Evolutionary conservation across 2,888 invertebrate species (phyloP), one percentile per base, ranked within the genome.

Genomic region (Xestobium rufovillosum): DNA sequence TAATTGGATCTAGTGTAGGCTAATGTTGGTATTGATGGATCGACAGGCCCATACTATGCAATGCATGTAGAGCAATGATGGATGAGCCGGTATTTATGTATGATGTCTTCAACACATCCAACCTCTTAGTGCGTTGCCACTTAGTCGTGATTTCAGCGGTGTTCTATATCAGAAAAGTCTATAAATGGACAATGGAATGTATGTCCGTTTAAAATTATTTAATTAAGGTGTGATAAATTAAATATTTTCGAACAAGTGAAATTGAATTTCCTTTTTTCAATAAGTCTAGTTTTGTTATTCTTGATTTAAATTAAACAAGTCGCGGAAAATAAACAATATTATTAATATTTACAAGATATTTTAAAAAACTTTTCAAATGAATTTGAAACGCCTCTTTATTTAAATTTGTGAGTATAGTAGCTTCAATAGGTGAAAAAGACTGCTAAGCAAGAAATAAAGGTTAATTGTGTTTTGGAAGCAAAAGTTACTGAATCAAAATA

Each of bases 11-110:
- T 44, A 39, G 43, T 59, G 58, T 59, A 55, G 52, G 51, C 51
- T 57, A 56, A 59, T 59, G 56, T 56, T 46, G 37, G 47, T 57
- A 56, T 57, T 60, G 60, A 60, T 60, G 56, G 60, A 60, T 60
- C 56, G 58, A 53, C 53, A 47, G 41, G 48, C 42, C 36, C 42
- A 38, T 39, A 45, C 43, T 42, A 45, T 51, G 51, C 49, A 48
- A 45, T 49, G 48, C 34, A 30, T 39, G 33, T 39, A 33, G 39
- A 39, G 40, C 42, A 36, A 49, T 51, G 51, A 51, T 51, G 45
- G 51, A 51, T 51, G 48, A 43, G 45, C 38, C 38, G 40, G 42
- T 31, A 30, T 34, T 31, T 39, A 38, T 39, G 31, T 19, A 19
- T 19, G 23, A 6, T 19, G 23, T 19, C 28, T 33, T 39, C 34